Evolutionary conservation across 35 echinoderm and acorn worm species (phyloP), one percentile per base, ranked within the genome.

Genomic region (Heliocidaris tuberculata): DNA sequence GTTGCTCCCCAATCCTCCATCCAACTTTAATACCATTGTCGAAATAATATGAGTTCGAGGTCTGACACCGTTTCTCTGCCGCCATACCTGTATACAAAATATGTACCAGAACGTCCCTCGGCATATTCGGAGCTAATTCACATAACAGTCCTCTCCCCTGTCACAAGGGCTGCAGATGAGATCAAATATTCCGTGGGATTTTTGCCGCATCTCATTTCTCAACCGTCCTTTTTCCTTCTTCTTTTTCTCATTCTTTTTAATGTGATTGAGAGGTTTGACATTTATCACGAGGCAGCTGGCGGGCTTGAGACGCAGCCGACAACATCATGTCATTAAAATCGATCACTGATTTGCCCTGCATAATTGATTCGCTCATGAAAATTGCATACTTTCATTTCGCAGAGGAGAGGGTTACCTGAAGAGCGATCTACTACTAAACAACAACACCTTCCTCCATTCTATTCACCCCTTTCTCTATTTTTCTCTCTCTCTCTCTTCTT

Each of bases 301-400:
- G 21, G 19, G 65, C 7, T 78, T 78, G 65, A 78, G 65, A 21
- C 21, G 65, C 65, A 78, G 65, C 27, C 65, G 65, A 78, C 65
- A 78, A 78, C 65, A 78, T 78, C 65, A 78, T 78, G 65, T 78
- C 65, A 78, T 78, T 78, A 78, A 78, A 78, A 78, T 78, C 65
- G 65, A 78, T 78, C 65, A 78, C 65, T 78, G 65, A 78, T 78
- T 78, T 78, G 27, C 19, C 65, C 65, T 78, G 65, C 21, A 78
- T 78, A 78, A 78, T 78, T 78, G 65, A 78, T 78, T 78, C 6
- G 65, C 65, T 78, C 65, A 78, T 78, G 65, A 78, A 78, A 78
- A 78, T 78, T 78, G 65, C 65, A 78, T 78, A 78, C 65, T n/a
- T 78, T 78, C 65, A 78, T 78, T 78, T 78, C 65, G 65, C 65